phyloP scores from a whole-genome alignment of 2,113 vertebrate genomes.

The Plotosus lineatus region DNA sequence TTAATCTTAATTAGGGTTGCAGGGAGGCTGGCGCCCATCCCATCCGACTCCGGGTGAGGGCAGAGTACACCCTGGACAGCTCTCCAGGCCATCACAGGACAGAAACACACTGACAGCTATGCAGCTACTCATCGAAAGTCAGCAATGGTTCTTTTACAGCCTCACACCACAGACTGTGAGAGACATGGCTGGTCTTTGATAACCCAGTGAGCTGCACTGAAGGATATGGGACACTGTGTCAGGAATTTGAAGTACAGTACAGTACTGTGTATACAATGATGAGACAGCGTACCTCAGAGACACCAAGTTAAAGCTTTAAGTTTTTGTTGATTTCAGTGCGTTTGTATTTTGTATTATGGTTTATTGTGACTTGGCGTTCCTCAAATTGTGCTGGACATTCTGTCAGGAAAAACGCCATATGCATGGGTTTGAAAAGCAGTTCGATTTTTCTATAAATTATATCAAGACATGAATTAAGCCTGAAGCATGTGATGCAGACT shows the following conservation, averaged over 20 bases:
- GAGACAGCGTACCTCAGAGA: not conserved
- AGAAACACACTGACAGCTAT: no score
- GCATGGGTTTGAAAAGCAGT: not conserved
- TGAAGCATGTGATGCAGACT: not conserved
- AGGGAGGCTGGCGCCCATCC: no score
- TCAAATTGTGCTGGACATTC: not conserved
- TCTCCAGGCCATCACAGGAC: no score
- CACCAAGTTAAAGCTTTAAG: slow-evolving; percentile 3
- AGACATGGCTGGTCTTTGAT: no score
- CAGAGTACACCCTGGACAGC: no score
- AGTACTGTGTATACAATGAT: not conserved
- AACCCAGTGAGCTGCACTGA: no score
- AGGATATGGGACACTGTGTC: not conserved
- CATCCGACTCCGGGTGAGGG: no score
- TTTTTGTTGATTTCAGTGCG: not conserved
- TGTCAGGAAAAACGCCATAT: not conserved
- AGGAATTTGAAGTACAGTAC: not conserved
- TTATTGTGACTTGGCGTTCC: not conserved
- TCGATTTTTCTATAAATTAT: not conserved
- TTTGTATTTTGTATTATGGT: not conserved
- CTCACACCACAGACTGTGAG: no score
- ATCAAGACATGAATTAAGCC: not conserved
- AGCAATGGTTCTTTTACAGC: no score
- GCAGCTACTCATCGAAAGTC: no score
- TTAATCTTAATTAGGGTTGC: no score